Conservation (phyloP, 2,888 invertebrate species). For the Epinotia bilunana region DNA sequence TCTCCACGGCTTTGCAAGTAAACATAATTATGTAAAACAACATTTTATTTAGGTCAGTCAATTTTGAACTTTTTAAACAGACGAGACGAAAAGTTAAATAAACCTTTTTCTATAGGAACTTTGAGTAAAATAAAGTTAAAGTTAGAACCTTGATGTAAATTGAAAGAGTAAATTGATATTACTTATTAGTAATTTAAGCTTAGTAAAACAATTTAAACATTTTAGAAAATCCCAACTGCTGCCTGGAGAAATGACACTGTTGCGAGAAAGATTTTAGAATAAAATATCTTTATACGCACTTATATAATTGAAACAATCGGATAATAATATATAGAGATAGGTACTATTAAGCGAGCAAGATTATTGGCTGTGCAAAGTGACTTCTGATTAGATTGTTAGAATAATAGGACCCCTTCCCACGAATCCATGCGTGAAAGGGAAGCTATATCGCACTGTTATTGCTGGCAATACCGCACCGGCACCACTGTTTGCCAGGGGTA, state of each 20-base stretch:
- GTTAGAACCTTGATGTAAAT: too few species aligned
- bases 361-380: background rate
- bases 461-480: background rate
- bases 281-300: too few species aligned
- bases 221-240: background rate
- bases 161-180: background rate
- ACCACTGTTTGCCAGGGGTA: background rate
- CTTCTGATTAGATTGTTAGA: background rate
- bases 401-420: background rate
- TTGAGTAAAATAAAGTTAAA: too few species aligned
- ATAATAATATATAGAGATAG: too few species aligned
- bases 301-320: too few species aligned
- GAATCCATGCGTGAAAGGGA: background rate
- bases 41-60: constrained; percentile 32
- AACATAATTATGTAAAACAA: constrained; percentile 36
- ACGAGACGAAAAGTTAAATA: constrained; percentile 1
- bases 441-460: background rate
- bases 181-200: background rate
- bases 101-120: too few species aligned
- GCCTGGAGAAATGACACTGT: background rate
- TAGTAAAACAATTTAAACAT: background rate
- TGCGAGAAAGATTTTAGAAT: too few species aligned
- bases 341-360: too few species aligned
- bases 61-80: constrained; percentile 20
- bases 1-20: constrained; percentile 22